These are phyloP conservation scores for Phania funesta DNA, from an alignment of 2,888 invertebrate genomes.

Conservation along the genomic window DNA sequence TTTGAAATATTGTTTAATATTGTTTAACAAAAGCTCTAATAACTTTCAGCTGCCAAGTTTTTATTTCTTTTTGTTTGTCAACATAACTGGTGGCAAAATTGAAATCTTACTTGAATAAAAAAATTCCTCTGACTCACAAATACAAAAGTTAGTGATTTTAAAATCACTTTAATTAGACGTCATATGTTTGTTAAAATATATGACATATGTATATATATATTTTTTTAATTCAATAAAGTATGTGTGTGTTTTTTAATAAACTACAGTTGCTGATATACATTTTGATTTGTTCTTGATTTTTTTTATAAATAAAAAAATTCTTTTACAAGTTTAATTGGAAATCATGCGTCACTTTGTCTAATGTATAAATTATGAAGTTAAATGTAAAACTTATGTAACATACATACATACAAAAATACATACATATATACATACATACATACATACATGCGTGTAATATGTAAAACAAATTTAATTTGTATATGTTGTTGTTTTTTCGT, in stretches of 20 bases:
- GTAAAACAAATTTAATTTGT: not conserved
- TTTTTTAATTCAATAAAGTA: not conserved
- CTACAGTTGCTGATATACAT: not conserved
- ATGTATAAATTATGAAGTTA: slow-evolving; percentile 18
- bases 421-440: not conserved
- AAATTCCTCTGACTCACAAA: too few relatives aligned
- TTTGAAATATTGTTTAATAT: too few relatives aligned
- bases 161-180: too few relatives aligned
- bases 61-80: too few relatives aligned
- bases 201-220: too few relatives aligned
- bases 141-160: too few relatives aligned
- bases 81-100: too few relatives aligned
- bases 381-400: slow-evolving; percentile 4
- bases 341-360: slow-evolving; percentile 9
- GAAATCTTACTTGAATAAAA: too few relatives aligned
- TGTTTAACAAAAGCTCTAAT: too few relatives aligned
- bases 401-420: not conserved
- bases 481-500: not conserved
- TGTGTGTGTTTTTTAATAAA: not conserved
- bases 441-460: too few relatives aligned
- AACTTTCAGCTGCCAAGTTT: too few relatives aligned
- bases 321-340: not conserved
- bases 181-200: too few relatives aligned
- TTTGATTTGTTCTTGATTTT: not conserved
- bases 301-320: not conserved